Percentiles rank a stretch among this genome's conserved stretches.
These are phyloP conservation scores for Chiloscyllium plagiosum DNA, from an alignment of 2,113 vertebrate genomes.

Conservation along the genomic window DNA sequence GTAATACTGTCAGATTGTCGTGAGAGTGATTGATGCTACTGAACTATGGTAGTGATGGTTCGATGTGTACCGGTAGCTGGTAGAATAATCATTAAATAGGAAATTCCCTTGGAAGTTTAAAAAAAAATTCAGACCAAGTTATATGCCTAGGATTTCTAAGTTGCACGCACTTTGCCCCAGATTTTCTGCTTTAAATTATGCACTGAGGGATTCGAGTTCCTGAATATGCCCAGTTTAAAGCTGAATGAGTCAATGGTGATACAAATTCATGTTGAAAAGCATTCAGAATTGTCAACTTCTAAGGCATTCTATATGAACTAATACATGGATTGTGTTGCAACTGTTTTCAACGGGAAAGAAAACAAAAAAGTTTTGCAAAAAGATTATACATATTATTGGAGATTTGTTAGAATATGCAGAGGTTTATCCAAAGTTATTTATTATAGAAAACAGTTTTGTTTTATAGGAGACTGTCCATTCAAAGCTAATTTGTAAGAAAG, in stretches of 20 bases:
- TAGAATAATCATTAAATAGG: neutral
- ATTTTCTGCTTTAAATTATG: neutral
- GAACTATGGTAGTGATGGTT: neutral
- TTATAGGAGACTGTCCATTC: neutral
- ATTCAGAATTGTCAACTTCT: neutral
- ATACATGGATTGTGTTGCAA: slow-evolving; percentile 11
- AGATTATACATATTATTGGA: neutral
- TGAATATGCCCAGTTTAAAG: neutral
- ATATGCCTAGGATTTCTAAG: neutral
- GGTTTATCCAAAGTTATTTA: neutral
- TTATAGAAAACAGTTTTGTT: neutral
- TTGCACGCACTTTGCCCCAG: neutral
- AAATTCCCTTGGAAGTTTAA: neutral
- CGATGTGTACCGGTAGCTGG: neutral
- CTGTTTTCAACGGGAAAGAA: slow-evolving; percentile 5
- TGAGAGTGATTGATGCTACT: neutral
- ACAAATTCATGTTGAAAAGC: slow-evolving; percentile 30
- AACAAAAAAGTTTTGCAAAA: neutral
- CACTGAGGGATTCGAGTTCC: neutral
- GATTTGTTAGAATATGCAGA: neutral
- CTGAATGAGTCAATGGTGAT: neutral
- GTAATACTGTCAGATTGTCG: neutral
- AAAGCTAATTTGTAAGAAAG: neutral
- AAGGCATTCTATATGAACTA: neutral
- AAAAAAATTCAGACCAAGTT: neutral